Evolutionary conservation across 2,797 vertebrate genomes (phyloP).

Genomic region (Fundulus diaphanus): DNA sequence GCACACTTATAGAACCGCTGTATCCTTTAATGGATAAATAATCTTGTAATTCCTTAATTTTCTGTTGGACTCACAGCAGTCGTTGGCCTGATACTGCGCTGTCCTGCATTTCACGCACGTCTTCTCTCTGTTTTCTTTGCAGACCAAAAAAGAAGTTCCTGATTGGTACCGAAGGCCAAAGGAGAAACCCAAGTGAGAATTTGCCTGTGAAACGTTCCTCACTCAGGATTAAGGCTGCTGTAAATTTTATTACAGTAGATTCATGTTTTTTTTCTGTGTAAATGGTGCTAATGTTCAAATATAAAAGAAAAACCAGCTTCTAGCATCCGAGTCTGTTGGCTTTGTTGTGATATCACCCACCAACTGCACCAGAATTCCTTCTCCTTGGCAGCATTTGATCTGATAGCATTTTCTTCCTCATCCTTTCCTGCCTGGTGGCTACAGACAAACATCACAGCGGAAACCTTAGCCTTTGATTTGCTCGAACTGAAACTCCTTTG

Average conservation of each 20-base stretch:
- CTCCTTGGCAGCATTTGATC: conserved; percentile 58
- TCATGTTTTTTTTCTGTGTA: conserved; percentile 20
- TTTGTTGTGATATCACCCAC: conserved; percentile 39
- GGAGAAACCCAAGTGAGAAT: conserved; percentile 68
- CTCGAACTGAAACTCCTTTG: conserved; percentile 58
- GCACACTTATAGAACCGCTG: neutral
- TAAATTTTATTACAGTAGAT: conserved; percentile 3
- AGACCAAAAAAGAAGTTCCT: conserved; percentile 80
- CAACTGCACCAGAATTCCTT: conserved; percentile 61
- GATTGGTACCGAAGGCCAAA: conserved; percentile 71
- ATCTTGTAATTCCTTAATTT: neutral
- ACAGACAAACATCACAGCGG: conserved; percentile 51
- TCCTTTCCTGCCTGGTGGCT: conserved; percentile 56
- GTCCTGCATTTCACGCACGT: neutral
- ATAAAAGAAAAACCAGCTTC: conserved; percentile 29
- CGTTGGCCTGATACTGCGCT: no score
- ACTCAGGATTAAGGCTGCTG: conserved; percentile 13
- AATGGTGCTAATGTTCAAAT: conserved; percentile 31
- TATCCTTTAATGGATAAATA: neutral
- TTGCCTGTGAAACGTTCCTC: neutral
- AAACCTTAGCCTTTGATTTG: conserved; percentile 63
- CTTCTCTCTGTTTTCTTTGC: conserved; percentile 46
- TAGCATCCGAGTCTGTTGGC: conserved; percentile 22
- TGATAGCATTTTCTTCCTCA: conserved; percentile 72
- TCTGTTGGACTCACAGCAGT: neutral